A percentile compares a stretch with the other conserved stretches of the same genome.
phyloP scores from a whole-genome alignment of 2,888 invertebrate species.

The Pristionchus japonicus region DNA sequence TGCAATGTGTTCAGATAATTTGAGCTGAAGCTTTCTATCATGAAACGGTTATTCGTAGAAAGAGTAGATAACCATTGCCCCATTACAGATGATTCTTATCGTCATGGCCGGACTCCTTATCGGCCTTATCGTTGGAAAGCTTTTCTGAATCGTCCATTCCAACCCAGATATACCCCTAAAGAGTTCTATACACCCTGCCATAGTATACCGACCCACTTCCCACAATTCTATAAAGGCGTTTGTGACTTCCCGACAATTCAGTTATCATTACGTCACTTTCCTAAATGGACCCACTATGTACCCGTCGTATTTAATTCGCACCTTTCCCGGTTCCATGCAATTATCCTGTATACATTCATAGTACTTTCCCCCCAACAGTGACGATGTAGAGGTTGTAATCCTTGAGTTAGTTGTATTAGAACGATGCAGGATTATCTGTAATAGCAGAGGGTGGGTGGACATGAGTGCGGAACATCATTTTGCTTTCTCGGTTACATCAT shows the following conservation, averaged over 20 bases:
- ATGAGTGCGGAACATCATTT: neutral
- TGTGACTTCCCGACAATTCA: slow-evolving; percentile 16
- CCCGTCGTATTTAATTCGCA: neutral
- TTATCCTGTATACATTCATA: slow-evolving; percentile 17
- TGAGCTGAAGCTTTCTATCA: neutral
- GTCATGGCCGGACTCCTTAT: slow-evolving; percentile 69
- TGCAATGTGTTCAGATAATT: neutral
- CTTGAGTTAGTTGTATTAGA: slow-evolving; percentile 33
- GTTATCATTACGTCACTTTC: slow-evolving; percentile 1
- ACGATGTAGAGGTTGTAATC: slow-evolving; percentile 15
- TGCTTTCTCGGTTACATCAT: neutral
- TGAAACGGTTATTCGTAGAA: neutral
- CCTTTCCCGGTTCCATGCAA: neutral
- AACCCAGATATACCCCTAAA: neutral
- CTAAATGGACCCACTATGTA: slow-evolving; percentile 29
- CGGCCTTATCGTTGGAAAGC: slow-evolving; percentile 71
- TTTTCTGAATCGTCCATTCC: slow-evolving; percentile 55
- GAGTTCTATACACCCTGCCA: slow-evolving; percentile 33
- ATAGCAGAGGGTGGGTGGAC: neutral
- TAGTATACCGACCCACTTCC: neutral
- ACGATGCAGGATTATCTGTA: neutral
- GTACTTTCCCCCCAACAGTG: neutral
- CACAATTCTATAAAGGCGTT: slow-evolving; percentile 26
- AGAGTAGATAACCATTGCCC: neutral
- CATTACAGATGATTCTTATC: slow-evolving; percentile 62